Evolutionary conservation across 2,113 vertebrate genomes (phyloP).

Genomic region (Anseranas semipalmata): DNA sequence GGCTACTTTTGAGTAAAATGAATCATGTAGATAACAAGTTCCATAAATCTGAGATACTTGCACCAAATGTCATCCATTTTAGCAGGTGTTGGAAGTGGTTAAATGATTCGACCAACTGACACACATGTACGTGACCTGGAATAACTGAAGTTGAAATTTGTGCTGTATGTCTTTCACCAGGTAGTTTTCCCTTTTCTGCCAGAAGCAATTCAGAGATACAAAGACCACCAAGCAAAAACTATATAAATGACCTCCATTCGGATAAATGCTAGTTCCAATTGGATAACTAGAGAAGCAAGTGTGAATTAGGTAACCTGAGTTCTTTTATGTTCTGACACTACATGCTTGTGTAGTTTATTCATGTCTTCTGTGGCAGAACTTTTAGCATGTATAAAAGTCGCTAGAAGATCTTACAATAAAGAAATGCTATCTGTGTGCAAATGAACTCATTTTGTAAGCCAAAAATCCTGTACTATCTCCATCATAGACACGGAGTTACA

Average conservation of each 20-base stretch:
- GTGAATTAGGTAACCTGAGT: background rate
- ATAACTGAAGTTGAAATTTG: background rate
- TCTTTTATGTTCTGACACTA: background rate
- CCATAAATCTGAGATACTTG: background rate
- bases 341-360: background rate
- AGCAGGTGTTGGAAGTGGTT: background rate
- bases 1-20: background rate
- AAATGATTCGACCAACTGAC: background rate
- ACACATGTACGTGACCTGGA: background rate
- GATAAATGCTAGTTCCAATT: background rate
- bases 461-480: background rate
- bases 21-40: background rate
- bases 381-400: background rate
- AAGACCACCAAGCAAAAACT: background rate
- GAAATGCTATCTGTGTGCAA: fast-evolving
- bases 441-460: background rate
- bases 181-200: background rate
- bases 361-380: background rate
- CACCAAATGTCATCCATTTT: background rate
- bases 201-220: background rate
- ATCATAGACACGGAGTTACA: background rate
- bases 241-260: background rate
- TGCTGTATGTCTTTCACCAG: background rate
- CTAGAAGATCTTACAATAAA: background rate
- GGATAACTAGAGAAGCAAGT: background rate